A percentile compares a stretch with the other conserved stretches of the same genome.
Evolutionary conservation across 1,140 invertebrate genomes (phyloP).

Genomic region (Ridgeia piscesae): DNA sequence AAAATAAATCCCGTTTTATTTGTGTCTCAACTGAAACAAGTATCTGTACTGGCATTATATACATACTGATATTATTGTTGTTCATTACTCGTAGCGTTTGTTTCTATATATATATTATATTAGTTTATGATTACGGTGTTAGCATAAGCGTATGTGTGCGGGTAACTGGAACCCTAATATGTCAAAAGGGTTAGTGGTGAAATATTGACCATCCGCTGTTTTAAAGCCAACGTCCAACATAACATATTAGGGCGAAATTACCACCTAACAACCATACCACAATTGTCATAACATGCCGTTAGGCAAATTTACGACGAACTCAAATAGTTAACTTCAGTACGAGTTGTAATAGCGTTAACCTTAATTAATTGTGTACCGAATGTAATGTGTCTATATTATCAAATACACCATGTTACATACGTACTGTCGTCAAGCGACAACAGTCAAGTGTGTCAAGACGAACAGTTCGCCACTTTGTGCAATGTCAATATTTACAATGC

Average conservation of each 20-base stretch:
- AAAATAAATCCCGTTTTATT: too few species aligned
- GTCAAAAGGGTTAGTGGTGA: too few species aligned
- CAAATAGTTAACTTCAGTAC: too few species aligned
- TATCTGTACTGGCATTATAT: too few species aligned
- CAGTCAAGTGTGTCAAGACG: background rate
- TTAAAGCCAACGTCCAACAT: background rate
- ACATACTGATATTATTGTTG: too few species aligned
- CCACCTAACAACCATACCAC: background rate
- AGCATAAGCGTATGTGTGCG: background rate
- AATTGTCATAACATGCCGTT: background rate
- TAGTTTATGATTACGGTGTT: background rate
- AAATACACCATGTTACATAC: background rate
- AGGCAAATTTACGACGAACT: background rate
- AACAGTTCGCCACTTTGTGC: background rate
- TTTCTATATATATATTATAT: too few species aligned
- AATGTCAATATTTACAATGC: background rate
- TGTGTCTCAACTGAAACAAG: too few species aligned
- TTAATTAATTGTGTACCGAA: background rate
- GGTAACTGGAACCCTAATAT: background rate
- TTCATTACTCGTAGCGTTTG: too few species aligned
- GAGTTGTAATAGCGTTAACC: too few species aligned
- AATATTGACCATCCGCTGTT: background rate
- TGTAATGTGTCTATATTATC: background rate
- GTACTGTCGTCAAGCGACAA: background rate
- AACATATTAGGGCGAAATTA: background rate